Percentiles rank a stretch among this genome's conserved stretches.
phyloP scores from a whole-genome alignment of 2,113 vertebrate species.

The Centropristis striata region DNA sequence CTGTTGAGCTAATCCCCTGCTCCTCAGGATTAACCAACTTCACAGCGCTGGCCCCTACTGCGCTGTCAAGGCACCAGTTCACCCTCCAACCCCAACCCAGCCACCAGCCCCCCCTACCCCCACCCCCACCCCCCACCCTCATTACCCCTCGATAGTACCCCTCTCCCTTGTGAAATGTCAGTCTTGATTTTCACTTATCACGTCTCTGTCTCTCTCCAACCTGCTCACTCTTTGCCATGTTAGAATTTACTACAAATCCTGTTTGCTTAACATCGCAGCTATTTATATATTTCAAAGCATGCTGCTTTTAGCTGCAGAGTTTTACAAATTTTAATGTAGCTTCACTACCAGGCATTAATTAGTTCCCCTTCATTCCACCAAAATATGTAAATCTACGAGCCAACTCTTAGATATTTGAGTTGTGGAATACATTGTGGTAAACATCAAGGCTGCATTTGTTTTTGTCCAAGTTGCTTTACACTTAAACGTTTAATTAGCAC shows the following conservation, averaged over 20 bases:
- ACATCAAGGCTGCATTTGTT: neutral
- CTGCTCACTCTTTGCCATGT: neutral
- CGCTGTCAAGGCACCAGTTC: constrained; percentile 62
- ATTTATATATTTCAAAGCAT: neutral
- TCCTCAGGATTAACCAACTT: constrained; percentile 81
- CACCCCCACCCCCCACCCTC: constrained; percentile 7
- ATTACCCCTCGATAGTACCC: constrained; percentile 20
- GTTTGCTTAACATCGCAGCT: neutral
- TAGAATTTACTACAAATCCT: neutral
- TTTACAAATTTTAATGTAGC: neutral
- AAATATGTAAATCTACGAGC: neutral
- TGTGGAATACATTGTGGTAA: constrained; percentile 4
- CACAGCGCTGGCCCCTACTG: constrained; percentile 75
- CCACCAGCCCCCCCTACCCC: neutral
- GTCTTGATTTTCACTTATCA: constrained; percentile 30
- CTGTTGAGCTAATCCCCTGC: constrained; percentile 78
- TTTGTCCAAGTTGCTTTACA: neutral
- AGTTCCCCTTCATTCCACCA: neutral
- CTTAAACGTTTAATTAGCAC: neutral
- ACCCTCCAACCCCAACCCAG: constrained; percentile 18
- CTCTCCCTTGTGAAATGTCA: constrained; percentile 18
- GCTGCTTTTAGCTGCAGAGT: constrained; percentile 2
- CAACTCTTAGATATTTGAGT: neutral
- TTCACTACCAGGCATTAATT: neutral
- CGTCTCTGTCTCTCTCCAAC: constrained; percentile 23